Conservation (phyloP, 2,113 vertebrate genomes). For the Isichthys henryi region DNA sequence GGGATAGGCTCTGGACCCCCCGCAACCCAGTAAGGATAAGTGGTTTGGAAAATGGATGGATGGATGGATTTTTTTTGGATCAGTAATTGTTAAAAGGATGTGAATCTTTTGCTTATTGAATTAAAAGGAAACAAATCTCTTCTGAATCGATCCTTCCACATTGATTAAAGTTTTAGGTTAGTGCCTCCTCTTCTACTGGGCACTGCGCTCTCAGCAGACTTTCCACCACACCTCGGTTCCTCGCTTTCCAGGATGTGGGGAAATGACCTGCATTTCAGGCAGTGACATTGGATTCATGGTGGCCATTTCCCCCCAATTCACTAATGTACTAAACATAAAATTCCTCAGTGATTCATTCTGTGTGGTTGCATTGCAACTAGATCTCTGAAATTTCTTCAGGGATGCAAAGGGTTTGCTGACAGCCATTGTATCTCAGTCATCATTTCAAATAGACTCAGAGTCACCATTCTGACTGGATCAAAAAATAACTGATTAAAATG, state of each 20-base stretch:
- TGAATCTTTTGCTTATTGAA: background rate
- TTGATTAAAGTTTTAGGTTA: background rate
- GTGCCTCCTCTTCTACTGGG: background rate
- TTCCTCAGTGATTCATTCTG: background rate
- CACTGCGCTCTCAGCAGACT: background rate
- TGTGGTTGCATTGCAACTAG: background rate
- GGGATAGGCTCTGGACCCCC: too few relatives aligned
- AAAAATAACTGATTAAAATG: background rate
- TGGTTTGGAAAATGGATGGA: too few relatives aligned
- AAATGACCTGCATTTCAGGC: background rate
- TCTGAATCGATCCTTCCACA: background rate
- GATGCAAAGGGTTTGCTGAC: background rate
- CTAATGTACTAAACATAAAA: background rate
- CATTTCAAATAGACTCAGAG: conserved; percentile 1
- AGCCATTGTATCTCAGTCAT: background rate
- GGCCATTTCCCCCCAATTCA: background rate
- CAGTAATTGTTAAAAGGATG: background rate
- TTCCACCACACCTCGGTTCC: background rate
- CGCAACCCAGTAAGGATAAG: too few relatives aligned
- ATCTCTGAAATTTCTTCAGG: background rate
- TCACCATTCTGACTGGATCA: background rate
- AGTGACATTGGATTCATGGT: background rate
- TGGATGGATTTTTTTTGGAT: background rate
- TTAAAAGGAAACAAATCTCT: background rate
- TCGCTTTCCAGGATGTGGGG: background rate